Percentiles rank a stretch among this genome's conserved stretches.
These are phyloP conservation scores for Alloplasta piceator DNA, from an alignment of 2,888 invertebrate genomes.

Conservation along the genomic window DNA sequence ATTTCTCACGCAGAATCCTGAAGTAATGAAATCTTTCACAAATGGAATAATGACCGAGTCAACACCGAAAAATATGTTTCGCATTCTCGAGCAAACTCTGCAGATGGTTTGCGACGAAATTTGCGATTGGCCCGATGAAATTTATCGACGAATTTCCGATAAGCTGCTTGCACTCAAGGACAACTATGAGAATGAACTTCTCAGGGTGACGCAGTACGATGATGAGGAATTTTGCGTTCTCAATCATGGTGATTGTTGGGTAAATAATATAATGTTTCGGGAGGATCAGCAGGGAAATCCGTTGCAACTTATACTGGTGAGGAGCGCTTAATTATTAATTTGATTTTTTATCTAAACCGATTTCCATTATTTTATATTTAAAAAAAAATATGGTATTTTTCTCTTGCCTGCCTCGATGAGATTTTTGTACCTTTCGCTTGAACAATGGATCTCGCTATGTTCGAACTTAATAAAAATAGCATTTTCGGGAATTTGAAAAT, in stretches of 20 bases:
- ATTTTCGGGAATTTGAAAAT: too few relatives aligned
- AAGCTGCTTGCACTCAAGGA: conserved; percentile 52
- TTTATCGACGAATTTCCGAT: conserved; percentile 38
- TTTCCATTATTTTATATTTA: too few relatives aligned
- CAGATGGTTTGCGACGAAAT: conserved; percentile 44
- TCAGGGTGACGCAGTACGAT: conserved; percentile 53
- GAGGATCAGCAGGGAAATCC: conserved; percentile 67
- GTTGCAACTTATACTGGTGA: conserved; percentile 67
- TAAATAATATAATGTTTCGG: conserved; percentile 72
- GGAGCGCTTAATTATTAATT: neutral
- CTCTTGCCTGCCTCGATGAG: too few relatives aligned
- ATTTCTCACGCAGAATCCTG: conserved; percentile 66
- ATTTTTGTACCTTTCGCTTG: too few relatives aligned
- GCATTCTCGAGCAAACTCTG: conserved; percentile 48
- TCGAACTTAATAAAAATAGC: too few relatives aligned
- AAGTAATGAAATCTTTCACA: conserved; percentile 57
- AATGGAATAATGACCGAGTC: conserved; percentile 63
- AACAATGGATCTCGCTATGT: too few relatives aligned
- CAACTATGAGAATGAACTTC: conserved; percentile 31
- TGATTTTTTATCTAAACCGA: too few relatives aligned
- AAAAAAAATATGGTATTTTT: too few relatives aligned
- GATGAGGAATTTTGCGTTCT: conserved; percentile 72
- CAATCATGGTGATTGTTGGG: conserved; percentile 76
- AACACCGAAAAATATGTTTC: conserved; percentile 57
- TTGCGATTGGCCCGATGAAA: conserved; percentile 61